Base-by-base conservation (phyloP, 2,888 invertebrate species). In the Leucophora obtusa region DNA sequence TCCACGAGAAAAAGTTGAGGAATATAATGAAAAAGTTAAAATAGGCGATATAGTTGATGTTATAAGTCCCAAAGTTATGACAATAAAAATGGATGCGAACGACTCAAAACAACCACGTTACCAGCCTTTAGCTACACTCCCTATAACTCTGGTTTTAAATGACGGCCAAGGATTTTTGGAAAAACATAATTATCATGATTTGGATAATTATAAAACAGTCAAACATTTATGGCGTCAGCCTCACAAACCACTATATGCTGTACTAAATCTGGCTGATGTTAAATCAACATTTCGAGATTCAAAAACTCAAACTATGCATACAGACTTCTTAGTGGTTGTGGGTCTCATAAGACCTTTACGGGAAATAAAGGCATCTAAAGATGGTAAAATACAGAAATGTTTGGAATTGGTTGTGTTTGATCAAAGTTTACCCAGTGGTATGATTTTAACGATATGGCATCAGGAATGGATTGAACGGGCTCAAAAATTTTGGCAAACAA, bases 41-140 rank as follows among this genome's bases (percentile, higher is more conserved):
- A 92, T 95, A 6, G 95, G 95, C 21, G 94, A 94, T 88, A 85
- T 91, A 92, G 94, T 96, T 51, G 94, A 95, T 89, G 91, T 96
- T 18, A 91, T 93, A 17, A 93, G 93, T 73, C 93, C 95, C 7
- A 93, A 93, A 88, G 84, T 89, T 1, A 89, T 89, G 85, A 74
- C 87, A n/a, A 21, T 63, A 9, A 58, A 78, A 28, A 17, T 70
- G 8, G 91, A 91, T 63, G 92, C 56, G 0, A 54, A 65, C 1
- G 75, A 75, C 5, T 89, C 90, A 17, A 65, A 84, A 18, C 92
- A 92, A 68, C 94, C 91, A 84, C 91, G 92, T 50, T 95, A 91
- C 86, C 91, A 92, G 47, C 95, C 95, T 0, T 91, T 92, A 84
- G 93, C 94, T 0, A 92, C 94, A 6, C 93, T 94, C 11, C 93